Evolutionary conservation across 2,113 vertebrate genomes (phyloP).

Genomic region (Macrotus californicus): DNA sequence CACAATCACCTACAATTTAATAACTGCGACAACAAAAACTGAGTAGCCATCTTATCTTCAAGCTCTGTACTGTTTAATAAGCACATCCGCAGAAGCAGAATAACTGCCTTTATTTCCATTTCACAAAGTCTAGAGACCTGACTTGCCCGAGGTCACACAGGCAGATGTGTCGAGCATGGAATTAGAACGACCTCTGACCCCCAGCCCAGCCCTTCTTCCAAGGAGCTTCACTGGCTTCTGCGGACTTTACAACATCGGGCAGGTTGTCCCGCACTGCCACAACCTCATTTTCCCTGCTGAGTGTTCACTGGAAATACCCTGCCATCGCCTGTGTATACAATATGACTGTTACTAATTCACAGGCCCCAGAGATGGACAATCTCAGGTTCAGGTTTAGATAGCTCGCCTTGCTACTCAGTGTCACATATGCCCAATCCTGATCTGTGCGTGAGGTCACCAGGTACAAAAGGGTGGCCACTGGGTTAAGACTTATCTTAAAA

Average conservation of each 20-base stretch:
- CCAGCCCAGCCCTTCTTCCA: background rate
- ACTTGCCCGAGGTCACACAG: background rate
- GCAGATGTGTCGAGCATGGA: background rate
- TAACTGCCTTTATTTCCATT: background rate
- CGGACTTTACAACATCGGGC: background rate
- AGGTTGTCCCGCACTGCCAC: background rate
- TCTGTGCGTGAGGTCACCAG: background rate
- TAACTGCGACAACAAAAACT: background rate
- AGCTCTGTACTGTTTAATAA: background rate
- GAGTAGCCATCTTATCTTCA: background rate
- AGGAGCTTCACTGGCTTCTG: background rate
- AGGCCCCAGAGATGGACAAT: background rate
- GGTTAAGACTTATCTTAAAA: background rate
- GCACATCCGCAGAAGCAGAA: background rate
- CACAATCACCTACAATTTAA: background rate
- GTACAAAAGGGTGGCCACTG: background rate
- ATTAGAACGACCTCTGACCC: background rate
- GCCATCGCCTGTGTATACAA: background rate
- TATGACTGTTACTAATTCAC: background rate
- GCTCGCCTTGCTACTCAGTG: background rate
- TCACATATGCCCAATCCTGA: background rate
- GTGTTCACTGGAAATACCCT: too few relatives aligned
- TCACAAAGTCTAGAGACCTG: background rate
- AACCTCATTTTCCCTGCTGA: background rate
- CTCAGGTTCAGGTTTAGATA: background rate